Evolutionary conservation across 2,797 vertebrate species (phyloP).

Genomic region (Scolopax rusticola): DNA sequence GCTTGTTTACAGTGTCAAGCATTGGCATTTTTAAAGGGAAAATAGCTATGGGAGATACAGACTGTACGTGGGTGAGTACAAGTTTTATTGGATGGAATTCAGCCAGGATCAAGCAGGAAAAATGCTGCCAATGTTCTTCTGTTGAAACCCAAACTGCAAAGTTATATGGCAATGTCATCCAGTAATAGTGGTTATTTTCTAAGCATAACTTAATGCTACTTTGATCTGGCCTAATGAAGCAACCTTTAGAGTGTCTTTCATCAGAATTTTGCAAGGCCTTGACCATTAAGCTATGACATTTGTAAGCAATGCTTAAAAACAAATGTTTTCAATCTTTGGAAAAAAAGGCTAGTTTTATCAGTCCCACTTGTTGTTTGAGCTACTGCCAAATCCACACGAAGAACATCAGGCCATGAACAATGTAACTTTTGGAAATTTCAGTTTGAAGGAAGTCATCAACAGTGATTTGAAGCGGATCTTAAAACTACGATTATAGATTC

Average conservation of each 20-base stretch:
- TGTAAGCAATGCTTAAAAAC: neutral
- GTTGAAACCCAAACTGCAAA: neutral
- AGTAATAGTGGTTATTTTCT: neutral
- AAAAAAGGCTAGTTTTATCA: neutral
- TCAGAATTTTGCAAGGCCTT: neutral
- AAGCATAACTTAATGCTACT: neutral
- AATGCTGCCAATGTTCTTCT: neutral
- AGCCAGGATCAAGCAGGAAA: neutral
- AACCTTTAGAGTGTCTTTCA: neutral
- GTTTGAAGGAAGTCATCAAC: neutral
- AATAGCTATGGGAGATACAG: neutral
- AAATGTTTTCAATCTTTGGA: neutral
- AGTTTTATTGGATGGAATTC: neutral
- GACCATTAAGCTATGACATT: neutral
- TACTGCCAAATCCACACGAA: neutral
- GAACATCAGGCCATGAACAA: neutral
- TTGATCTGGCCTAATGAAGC: neutral
- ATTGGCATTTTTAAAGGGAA: neutral
- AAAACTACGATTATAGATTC: neutral
- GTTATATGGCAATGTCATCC: neutral
- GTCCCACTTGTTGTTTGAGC: neutral
- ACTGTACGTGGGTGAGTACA: rapidly evolving
- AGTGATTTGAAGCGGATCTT: neutral
- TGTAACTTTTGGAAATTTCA: neutral
- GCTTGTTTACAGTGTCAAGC: neutral